Base-by-base conservation (phyloP, 2,888 invertebrate species). In the Chironomus tentans region DNA sequence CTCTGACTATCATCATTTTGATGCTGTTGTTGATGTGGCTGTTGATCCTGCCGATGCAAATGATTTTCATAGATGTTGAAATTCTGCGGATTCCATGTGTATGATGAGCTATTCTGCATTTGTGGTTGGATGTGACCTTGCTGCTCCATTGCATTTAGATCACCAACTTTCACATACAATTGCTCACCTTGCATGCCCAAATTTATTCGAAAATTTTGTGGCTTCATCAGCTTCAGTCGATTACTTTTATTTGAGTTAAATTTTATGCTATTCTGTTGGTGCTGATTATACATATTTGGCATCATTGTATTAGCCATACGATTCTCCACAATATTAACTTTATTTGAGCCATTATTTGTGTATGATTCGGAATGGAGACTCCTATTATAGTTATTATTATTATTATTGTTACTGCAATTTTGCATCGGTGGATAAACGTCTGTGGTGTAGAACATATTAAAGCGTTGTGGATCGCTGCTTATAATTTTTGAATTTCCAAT, bases 281-380 rank as follows among this genome's bases (percentile, higher is more conserved):
- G 47, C 21, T 71, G 61, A 65, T 76, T 50, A 56, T 50, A 70
- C 70, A 70, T 50, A 56, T 56, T 70, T 70, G 70, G 72, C 62
- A 62, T 61, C 56, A 78, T 77, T 70, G 82, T 78, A 78, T 79
- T 83, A 78, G 82, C 83, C 78, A 84, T 78, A 78, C 84, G 84
- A 75, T 84, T 84, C 78, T 84, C 84, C 12, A 83, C 84, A 73
- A 84, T 84, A 78, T 83, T 83, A 77, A 84, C 82, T 80, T 83
- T 83, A 15, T 71, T 48, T 47, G 18, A 47, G 21, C 84, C 83
- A 79, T 82, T 84, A 79, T 84, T 83, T 76, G 90, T 91, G 81
- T 91, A 92, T 79, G 91, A 91, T 82, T 92, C 92, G 70, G 91
- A 91, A 80, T 91, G 91, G 2, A 91, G 90, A 80, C 89, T 89